Conservation (phyloP, 2,113 vertebrate genomes). For the Actenoides hombroni region DNA sequence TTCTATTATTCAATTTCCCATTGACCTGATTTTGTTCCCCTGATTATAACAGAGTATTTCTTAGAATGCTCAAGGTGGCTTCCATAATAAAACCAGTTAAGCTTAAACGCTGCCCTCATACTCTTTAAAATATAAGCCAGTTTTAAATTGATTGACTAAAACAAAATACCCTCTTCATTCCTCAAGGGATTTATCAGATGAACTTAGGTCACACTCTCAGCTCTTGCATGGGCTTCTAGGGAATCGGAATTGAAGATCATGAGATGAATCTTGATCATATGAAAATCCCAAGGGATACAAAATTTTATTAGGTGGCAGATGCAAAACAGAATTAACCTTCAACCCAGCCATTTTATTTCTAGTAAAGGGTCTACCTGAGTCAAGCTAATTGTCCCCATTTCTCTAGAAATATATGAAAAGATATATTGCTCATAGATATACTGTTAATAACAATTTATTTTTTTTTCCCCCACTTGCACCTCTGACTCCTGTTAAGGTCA, state of each 20-base stretch:
- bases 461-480: accelerated
- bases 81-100: conserved; percentile 11
- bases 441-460: not conserved
- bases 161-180: not conserved
- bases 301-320: conserved; percentile 30
- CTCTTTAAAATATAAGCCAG: not conserved
- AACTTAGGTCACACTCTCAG: conserved; percentile 1
- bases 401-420: not conserved
- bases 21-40: conserved; percentile 43
- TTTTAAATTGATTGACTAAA: conserved; percentile 40
- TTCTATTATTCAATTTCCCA: conserved; percentile 36
- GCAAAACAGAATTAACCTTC: conserved; percentile 41
- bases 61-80: not conserved
- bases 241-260: conserved; percentile 8
- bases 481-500: not conserved
- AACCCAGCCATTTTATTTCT: not conserved
- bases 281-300: conserved; percentile 6
- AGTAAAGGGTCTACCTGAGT: not conserved
- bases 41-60: not conserved
- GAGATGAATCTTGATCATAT: conserved; percentile 18
- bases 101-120: not conserved
- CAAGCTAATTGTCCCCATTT: not conserved
- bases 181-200: not conserved
- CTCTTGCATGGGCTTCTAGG: not conserved
- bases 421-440: not conserved